These are phyloP conservation scores for Premnoplex brunnescens DNA, from an alignment of 2,797 vertebrate species.

Conservation along the genomic window DNA sequence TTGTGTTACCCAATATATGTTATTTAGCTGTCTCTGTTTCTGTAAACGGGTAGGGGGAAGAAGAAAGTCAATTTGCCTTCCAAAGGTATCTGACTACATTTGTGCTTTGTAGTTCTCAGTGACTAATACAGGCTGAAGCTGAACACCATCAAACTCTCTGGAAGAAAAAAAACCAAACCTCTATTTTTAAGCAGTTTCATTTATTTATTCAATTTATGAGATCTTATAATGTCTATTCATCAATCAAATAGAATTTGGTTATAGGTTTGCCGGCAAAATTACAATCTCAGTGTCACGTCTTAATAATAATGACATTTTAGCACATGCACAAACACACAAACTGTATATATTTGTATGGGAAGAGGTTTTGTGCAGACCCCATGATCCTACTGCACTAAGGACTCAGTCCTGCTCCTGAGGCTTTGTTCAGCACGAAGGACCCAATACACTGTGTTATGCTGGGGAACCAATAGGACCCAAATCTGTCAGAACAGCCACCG, in stretches of 20 bases:
- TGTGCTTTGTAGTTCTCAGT: conserved; percentile 2
- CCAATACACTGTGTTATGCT: rapidly evolving
- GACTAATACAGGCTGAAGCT: neutral
- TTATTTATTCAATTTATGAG: neutral
- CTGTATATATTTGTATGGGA: neutral
- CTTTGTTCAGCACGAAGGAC: neutral
- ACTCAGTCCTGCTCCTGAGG: neutral
- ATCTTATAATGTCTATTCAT: neutral
- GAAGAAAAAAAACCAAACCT: neutral
- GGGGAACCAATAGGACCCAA: neutral
- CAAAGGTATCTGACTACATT: neutral
- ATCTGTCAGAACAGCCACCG: neutral
- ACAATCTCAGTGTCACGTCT: neutral
- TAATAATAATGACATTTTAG: neutral
- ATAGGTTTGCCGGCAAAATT: neutral
- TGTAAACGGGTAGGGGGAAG: neutral
- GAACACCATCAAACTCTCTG: neutral
- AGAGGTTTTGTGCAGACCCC: neutral
- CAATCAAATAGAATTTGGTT: neutral
- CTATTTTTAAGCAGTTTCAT: neutral
- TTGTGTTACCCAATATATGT: neutral
- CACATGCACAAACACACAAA: neutral
- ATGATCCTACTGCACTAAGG: rapidly evolving
- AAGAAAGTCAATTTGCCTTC: neutral
- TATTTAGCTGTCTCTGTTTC: conserved; percentile 23